Percentiles rank a stretch among this genome's conserved stretches.
These are phyloP conservation scores for Acanthurus tractus DNA, from an alignment of 2,797 vertebrate species.

Conservation along the genomic window DNA sequence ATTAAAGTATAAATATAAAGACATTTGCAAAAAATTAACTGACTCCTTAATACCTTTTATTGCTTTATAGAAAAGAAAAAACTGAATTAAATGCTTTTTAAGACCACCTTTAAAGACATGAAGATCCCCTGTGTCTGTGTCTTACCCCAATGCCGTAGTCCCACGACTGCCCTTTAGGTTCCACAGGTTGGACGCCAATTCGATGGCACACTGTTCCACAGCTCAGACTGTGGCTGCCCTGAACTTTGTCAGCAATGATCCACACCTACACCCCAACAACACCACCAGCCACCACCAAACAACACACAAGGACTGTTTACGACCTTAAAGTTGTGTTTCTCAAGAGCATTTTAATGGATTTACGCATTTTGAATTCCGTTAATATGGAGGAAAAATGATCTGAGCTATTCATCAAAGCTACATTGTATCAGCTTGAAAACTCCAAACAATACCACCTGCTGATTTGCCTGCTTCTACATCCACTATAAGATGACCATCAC, in stretches of 20 bases:
- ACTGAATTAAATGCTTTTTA: neutral
- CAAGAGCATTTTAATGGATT: neutral
- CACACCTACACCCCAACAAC: conserved; percentile 87
- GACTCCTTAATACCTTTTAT: neutral
- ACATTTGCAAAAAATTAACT: neutral
- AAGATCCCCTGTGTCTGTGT: neutral
- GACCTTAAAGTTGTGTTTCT: neutral
- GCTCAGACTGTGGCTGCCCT: conserved; percentile 96
- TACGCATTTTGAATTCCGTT: no score
- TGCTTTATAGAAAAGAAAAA: neutral
- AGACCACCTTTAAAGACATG: neutral
- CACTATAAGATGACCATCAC: neutral
- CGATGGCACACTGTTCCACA: conserved; percentile 95
- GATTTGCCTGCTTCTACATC: no score
- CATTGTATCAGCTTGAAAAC: neutral
- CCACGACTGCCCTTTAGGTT: conserved; percentile 93
- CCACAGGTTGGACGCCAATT: conserved; percentile 89
- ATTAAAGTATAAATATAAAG: neutral
- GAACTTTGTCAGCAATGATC: conserved; percentile 97
- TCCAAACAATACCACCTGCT: neutral
- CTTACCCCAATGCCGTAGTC: conserved; percentile 98
- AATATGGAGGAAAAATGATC: no score
- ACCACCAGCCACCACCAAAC: neutral
- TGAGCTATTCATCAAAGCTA: neutral
- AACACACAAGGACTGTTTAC: neutral